phyloP scores from a whole-genome alignment of 2,113 vertebrate genomes.

The Indicator maculatus region DNA sequence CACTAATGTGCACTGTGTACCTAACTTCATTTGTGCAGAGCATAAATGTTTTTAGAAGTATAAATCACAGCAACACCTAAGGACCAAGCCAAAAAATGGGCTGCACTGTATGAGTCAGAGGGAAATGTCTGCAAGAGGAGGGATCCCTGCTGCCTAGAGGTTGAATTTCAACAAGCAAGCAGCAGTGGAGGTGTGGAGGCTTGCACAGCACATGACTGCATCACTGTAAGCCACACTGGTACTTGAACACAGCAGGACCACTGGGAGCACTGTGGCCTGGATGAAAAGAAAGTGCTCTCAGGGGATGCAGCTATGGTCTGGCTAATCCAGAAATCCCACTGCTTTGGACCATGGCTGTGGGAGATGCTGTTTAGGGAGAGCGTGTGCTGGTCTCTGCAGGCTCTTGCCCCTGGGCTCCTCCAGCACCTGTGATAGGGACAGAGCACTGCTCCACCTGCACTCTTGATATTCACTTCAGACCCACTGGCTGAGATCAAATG shows the following conservation, averaged over 20 bases:
- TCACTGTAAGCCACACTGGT: background rate
- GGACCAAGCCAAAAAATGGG: background rate
- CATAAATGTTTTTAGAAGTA: background rate
- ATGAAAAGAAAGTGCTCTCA: background rate
- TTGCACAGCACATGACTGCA: accelerated
- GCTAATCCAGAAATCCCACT: background rate
- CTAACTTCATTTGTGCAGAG: background rate
- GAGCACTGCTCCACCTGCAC: background rate
- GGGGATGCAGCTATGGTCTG: background rate
- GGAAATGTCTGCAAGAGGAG: background rate
- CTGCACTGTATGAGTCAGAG: background rate
- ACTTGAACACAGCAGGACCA: background rate
- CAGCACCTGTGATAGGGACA: background rate
- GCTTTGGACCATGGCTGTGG: background rate
- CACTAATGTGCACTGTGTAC: background rate
- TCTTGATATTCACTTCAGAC: accelerated
- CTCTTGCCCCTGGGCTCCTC: background rate
- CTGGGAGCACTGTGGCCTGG: background rate
- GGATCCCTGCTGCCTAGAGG: background rate
- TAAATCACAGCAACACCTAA: background rate
- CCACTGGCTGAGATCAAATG: background rate
- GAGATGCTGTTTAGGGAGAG: background rate
- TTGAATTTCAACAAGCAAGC: background rate
- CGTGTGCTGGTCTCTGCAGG: background rate
- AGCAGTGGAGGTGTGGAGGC: background rate